Percentiles rank a stretch among this genome's conserved stretches.
These are phyloP conservation scores for Autographa gamma DNA, from an alignment of 2,888 invertebrate genomes.

Conservation along the genomic window DNA sequence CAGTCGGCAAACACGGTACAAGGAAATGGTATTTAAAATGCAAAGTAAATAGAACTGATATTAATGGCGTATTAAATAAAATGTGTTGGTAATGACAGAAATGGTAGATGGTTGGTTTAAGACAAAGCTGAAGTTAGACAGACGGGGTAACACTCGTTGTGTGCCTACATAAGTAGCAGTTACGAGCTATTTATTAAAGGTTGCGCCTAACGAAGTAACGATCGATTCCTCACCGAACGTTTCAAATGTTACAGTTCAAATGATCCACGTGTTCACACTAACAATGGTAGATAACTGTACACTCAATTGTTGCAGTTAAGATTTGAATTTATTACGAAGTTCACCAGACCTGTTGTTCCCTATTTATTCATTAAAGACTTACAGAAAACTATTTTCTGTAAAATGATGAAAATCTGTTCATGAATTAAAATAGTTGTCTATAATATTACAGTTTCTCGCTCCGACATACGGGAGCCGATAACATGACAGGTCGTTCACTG, in stretches of 20 bases:
- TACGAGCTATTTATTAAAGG: slow-evolving; percentile 46
- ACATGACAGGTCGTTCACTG: slow-evolving; percentile 8
- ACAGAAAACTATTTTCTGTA: no score
- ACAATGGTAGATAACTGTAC: background rate
- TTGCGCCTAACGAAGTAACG: slow-evolving; percentile 32
- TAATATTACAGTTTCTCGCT: background rate
- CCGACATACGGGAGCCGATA: background rate
- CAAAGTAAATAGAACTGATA: no score
- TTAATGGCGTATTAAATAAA: no score
- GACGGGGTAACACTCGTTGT: slow-evolving; percentile 13
- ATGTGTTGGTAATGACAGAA: no score
- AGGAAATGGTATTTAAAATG: background rate
- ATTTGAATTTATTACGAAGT: background rate
- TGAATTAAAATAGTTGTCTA: background rate
- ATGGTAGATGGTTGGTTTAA: no score
- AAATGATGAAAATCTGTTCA: background rate
- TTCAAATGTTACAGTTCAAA: slow-evolving; percentile 2
- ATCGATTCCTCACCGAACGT: slow-evolving; percentile 35
- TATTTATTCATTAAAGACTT: background rate
- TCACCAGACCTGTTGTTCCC: background rate
- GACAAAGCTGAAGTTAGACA: background rate
- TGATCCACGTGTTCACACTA: background rate
- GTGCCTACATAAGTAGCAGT: slow-evolving; percentile 26
- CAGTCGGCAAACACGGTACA: background rate
- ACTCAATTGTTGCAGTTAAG: background rate